Percentiles rank a stretch among this genome's conserved stretches.
Conservation (phyloP, 2,888 invertebrate genomes). For the Anarsia innoxiella region DNA sequence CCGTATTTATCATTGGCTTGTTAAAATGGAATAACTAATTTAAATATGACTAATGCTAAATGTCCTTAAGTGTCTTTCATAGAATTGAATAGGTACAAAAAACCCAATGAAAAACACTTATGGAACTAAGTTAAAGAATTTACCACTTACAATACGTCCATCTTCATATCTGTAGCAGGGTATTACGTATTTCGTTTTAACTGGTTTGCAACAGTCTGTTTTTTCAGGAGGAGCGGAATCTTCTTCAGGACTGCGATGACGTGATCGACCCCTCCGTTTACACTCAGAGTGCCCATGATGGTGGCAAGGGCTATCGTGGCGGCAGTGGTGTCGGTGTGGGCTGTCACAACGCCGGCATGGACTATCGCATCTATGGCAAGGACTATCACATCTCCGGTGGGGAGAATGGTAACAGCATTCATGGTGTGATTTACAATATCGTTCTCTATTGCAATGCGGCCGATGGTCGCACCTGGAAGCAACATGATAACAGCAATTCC, state of each 20-base stretch:
- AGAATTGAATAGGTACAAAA: too few relatives aligned
- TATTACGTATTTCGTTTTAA: slow-evolving; percentile 59
- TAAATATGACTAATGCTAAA: too few relatives aligned
- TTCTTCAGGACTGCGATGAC: not conserved
- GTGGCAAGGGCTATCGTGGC: not conserved
- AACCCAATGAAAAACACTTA: too few relatives aligned
- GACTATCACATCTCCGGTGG: not conserved
- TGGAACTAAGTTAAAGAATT: too few relatives aligned
- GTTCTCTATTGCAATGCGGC: not conserved
- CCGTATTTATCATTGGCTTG: not conserved
- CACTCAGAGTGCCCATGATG: too few relatives aligned
- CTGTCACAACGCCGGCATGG: not conserved
- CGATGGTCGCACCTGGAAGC: not conserved
- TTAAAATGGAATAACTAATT: too few relatives aligned
- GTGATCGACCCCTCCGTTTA: too few relatives aligned
- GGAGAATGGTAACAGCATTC: not conserved
- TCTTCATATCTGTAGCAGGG: slow-evolving; percentile 68
- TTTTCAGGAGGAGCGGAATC: not conserved
- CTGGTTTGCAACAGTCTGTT: slow-evolving; percentile 36
- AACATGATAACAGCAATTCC: not conserved
- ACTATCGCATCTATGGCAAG: not conserved
- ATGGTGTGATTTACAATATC: not conserved
- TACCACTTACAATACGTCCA: slow-evolving; percentile 67
- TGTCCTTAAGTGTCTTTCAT: too few relatives aligned
- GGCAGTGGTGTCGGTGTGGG: not conserved